Evolutionary conservation across 2,888 invertebrate species (phyloP).

Genomic region (Lymantria monacha): DNA sequence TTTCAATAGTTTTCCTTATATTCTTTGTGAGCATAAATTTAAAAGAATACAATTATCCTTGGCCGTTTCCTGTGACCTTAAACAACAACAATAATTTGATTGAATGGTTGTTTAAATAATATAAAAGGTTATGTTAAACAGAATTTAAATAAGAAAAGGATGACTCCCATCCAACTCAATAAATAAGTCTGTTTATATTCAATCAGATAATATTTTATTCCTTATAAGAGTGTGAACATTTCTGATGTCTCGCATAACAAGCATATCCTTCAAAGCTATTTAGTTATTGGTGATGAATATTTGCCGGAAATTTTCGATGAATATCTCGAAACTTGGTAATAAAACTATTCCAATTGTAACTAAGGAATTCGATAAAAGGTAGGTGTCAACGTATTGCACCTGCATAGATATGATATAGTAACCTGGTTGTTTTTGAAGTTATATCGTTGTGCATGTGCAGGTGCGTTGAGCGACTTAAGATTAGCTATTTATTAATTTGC

Average conservation of each 20-base stretch:
- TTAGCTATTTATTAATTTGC: too few relatives aligned
- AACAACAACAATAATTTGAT: background rate
- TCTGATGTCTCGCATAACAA: background rate
- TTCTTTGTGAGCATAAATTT: background rate
- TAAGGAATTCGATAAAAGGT: constrained; percentile 13
- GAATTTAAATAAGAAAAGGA: constrained; percentile 25
- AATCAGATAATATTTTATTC: background rate
- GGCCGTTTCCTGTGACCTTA: background rate
- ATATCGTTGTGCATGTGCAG: too few relatives aligned
- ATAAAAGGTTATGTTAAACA: constrained; percentile 21
- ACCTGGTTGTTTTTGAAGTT: too few relatives aligned
- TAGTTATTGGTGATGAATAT: constrained; percentile 18
- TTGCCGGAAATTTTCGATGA: constrained; percentile 6
- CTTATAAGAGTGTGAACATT: background rate
- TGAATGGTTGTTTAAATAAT: background rate
- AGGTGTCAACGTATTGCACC: background rate
- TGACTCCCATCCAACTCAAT: constrained; percentile 1
- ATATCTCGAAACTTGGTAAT: constrained; percentile 1
- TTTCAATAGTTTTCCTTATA: too few relatives aligned
- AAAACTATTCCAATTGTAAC: background rate
- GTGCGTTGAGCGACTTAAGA: too few relatives aligned
- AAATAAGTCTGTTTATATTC: background rate
- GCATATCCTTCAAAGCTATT: too few relatives aligned
- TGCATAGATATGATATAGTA: too few relatives aligned
- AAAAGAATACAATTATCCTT: background rate